These are phyloP conservation scores for Pygmarrhopalites habei DNA, from an alignment of 1,140 invertebrate species.

Conservation along the genomic window DNA sequence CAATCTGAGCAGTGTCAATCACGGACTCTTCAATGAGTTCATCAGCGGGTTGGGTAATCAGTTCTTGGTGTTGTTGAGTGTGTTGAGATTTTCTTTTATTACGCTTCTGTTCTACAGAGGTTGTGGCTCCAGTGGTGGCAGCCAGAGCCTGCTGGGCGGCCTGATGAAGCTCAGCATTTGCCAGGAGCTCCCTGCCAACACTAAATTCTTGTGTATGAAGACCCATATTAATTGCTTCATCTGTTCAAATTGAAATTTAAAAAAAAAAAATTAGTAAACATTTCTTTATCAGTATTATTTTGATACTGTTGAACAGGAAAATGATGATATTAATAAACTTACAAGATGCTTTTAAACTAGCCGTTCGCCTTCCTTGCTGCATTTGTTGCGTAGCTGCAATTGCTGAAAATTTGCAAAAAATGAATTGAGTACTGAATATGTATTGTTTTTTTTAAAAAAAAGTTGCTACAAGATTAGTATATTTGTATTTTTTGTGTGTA, in stretches of 20 bases:
- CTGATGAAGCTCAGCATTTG: slow-evolving; percentile 41
- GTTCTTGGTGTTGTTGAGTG: slow-evolving; percentile 28
- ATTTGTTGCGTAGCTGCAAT: slow-evolving; percentile 95
- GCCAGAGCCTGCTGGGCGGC: slow-evolving; percentile 71
- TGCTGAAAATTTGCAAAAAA: too few relatives aligned
- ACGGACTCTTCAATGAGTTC: slow-evolving; percentile 45
- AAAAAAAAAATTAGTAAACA: too few relatives aligned
- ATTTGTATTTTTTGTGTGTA: too few relatives aligned
- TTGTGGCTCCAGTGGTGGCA: slow-evolving; percentile 44
- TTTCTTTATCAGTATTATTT: too few relatives aligned
- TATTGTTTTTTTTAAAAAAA: too few relatives aligned
- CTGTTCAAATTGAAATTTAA: too few relatives aligned
- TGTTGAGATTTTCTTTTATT: slow-evolving; percentile 40
- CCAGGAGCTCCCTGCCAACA: slow-evolving; percentile 61
- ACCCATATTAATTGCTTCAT: slow-evolving; percentile 68
- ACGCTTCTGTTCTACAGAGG: slow-evolving; percentile 31
- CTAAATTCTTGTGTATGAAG: slow-evolving; percentile 54
- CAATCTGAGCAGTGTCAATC: slow-evolving; percentile 39
- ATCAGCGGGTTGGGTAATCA: slow-evolving; percentile 25
- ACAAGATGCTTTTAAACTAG: slow-evolving; percentile 90
- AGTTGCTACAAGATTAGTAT: too few relatives aligned
- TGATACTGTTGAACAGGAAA: too few relatives aligned
- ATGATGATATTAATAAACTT: too few relatives aligned
- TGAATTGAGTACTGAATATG: too few relatives aligned
- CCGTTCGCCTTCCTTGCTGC: slow-evolving; percentile 86